Conservation (phyloP, 2,888 invertebrate species). For the Caenorhabditis auriculariae region DNA sequence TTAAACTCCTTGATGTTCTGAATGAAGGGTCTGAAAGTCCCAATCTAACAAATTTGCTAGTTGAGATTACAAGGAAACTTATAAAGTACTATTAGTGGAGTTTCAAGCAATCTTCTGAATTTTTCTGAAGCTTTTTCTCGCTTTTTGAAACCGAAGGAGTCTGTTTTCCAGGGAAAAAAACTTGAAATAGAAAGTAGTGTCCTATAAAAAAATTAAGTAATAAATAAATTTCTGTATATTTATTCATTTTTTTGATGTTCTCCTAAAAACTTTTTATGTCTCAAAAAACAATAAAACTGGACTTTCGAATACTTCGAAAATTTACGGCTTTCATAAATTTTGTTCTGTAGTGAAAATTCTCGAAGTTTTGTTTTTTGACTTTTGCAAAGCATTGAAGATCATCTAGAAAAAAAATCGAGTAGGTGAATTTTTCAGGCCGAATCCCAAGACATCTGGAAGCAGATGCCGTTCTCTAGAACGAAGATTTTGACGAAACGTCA, state of each 20-base stretch:
- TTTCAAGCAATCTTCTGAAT: too few relatives aligned
- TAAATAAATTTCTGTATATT: too few relatives aligned
- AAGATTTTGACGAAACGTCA: conserved; percentile 32
- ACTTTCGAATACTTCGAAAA: too few relatives aligned
- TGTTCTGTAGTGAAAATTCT: background rate
- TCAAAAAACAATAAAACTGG: too few relatives aligned
- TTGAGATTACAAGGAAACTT: too few relatives aligned
- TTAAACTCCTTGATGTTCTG: too few relatives aligned
- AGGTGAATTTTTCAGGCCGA: conserved; percentile 43
- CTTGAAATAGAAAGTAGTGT: background rate
- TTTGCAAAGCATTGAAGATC: background rate
- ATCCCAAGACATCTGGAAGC: conserved; percentile 60
- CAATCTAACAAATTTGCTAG: too few relatives aligned
- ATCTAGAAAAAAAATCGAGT: conserved; percentile 2
- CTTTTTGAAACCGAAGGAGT: background rate
- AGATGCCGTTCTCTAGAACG: conserved; percentile 45
- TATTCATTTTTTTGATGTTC: background rate
- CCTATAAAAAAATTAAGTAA: background rate
- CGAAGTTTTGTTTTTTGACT: background rate
- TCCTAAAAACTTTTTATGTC: background rate
- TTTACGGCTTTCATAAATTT: too few relatives aligned
- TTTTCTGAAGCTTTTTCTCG: too few relatives aligned
- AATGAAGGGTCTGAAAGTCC: too few relatives aligned
- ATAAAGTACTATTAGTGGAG: too few relatives aligned
- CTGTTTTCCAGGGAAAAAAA: background rate